Percentiles rank a stretch among this genome's conserved stretches.
Conservation (phyloP, 64 coral and sea anemone genomes). For the Montipora sp. region DNA sequence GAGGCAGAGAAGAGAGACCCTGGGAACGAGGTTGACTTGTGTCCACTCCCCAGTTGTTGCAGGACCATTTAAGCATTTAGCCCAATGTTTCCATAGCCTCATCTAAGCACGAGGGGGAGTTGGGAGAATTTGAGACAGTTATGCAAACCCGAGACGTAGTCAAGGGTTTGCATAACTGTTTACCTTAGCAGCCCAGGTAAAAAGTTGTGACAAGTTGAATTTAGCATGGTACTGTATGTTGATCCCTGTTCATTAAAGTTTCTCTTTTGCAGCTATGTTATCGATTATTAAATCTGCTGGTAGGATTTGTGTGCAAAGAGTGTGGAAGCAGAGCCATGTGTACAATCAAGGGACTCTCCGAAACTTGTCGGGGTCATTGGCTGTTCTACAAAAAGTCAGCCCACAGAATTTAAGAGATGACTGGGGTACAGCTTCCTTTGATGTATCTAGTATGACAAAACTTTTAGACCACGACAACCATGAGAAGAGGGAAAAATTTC, state of each 20-base stretch:
- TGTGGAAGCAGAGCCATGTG: background rate
- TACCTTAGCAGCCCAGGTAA: too few relatives aligned
- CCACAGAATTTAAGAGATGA: conserved; percentile 45
- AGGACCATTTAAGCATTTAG: too few relatives aligned
- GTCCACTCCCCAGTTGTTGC: too few relatives aligned
- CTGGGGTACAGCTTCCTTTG: conserved; percentile 29
- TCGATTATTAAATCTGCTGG: background rate
- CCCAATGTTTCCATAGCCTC: too few relatives aligned
- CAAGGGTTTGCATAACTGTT: too few relatives aligned
- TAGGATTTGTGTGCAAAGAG: background rate
- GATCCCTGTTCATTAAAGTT: background rate
- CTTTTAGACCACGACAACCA: conserved; percentile 51
- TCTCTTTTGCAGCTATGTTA: background rate
- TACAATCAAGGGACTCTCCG: conserved; percentile 10
- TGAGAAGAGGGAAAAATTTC: conserved; percentile 49
- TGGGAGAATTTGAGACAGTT: too few relatives aligned
- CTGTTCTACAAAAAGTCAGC: background rate
- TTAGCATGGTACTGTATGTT: too few relatives aligned
- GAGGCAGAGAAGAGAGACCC: too few relatives aligned
- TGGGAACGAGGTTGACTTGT: too few relatives aligned
- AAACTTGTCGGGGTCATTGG: background rate
- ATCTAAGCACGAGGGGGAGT: too few relatives aligned
- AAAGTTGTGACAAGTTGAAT: too few relatives aligned
- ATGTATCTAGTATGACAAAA: conserved; percentile 34
- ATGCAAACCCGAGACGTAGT: too few relatives aligned